Evolutionary conservation across 1,140 invertebrate genomes (phyloP).

Genomic region (Ostrea denselamellosa): DNA sequence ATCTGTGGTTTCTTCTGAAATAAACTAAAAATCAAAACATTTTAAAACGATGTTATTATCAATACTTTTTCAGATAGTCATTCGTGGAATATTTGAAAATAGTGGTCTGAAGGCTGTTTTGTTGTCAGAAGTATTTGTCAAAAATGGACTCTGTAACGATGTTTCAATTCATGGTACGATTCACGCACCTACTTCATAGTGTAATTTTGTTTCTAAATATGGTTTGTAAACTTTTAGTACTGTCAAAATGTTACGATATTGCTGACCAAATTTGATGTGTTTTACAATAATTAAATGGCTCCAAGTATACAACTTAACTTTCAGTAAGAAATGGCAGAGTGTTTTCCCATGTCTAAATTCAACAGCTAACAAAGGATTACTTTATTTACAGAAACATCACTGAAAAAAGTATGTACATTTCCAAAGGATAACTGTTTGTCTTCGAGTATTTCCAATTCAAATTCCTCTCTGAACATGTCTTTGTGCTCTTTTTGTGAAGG

Average conservation of each 20-base stretch:
- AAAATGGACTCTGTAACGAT: background rate
- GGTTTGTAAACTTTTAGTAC: no score
- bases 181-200: no score
- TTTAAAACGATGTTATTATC: background rate
- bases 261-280: no score
- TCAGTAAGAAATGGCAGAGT: no score
- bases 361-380: background rate
- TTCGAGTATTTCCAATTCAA: background rate
- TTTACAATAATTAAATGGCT: no score
- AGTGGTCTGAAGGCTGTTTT: background rate
- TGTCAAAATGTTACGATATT: no score
- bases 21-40: no score
- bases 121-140: background rate
- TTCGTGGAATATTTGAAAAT: background rate
- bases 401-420: background rate
- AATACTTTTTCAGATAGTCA: background rate
- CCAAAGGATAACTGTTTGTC: background rate
- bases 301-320: no score
- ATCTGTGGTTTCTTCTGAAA: no score
- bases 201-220: no score
- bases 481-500: background rate
- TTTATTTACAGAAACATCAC: background rate
- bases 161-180: no score
- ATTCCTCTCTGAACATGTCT: background rate
- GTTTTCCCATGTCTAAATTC: no score